A percentile compares a stretch with the other conserved stretches of the same genome.
Conservation (phyloP, 2,113 vertebrate species). For the Tragelaphus scriptus region DNA sequence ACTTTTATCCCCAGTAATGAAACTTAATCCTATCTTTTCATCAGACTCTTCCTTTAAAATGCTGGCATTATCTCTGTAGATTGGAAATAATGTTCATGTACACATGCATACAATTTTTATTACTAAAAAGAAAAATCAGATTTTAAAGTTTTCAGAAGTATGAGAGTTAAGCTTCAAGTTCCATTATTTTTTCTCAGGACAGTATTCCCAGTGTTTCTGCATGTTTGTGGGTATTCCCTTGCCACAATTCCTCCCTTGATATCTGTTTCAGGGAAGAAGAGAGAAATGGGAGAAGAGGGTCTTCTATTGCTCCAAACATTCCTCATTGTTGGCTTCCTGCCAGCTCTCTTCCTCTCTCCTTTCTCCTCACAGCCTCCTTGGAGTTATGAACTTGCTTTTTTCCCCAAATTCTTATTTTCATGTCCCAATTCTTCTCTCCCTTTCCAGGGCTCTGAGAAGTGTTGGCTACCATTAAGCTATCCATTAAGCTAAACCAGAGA, state of each 20-base stretch:
- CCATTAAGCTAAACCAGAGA: not conserved
- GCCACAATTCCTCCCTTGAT: not conserved
- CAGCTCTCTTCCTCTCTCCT: accelerated
- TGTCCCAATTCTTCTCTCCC: not conserved
- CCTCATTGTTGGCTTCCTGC: accelerated
- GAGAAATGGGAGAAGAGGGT: not conserved
- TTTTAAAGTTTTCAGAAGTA: not conserved
- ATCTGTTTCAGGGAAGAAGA: not conserved
- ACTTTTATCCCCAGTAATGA: not conserved
- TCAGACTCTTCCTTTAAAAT: not conserved
- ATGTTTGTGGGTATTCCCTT: not conserved
- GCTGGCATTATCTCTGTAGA: not conserved
- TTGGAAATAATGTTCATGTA: not conserved
- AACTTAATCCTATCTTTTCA: not conserved
- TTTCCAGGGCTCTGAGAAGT: not conserved
- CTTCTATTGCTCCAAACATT: not conserved
- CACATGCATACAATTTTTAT: not conserved
- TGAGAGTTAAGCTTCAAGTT: not conserved
- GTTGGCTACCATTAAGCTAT: not conserved
- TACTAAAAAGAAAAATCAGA: not conserved
- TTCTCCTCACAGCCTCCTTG: not conserved
- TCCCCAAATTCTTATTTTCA: not conserved
- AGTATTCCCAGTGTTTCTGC: not conserved
- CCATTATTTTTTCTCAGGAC: not conserved
- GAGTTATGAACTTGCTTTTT: not conserved